These are phyloP conservation scores for Tenrec ecaudatus DNA, from an alignment of 2,113 vertebrate genomes.

Conservation along the genomic window DNA sequence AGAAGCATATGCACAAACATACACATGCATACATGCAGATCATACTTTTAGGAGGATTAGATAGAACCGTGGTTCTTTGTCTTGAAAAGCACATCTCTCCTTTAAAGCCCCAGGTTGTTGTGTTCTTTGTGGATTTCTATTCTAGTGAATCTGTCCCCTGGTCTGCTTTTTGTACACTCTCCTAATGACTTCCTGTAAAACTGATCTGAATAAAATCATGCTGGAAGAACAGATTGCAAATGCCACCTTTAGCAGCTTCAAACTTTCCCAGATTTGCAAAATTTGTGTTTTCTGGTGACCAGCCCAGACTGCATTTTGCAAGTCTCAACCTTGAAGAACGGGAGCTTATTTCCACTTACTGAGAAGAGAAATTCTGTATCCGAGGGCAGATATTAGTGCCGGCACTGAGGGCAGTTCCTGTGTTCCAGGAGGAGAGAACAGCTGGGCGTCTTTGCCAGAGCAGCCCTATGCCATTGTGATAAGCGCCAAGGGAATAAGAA, in stretches of 20 bases:
- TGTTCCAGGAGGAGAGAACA: constrained; percentile 11
- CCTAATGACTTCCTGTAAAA: constrained; percentile 39
- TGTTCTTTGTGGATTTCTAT: constrained; percentile 29
- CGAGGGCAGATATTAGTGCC: constrained; percentile 15
- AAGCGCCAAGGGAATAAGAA: neutral
- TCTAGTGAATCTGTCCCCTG: neutral
- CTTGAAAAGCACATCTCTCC: constrained; percentile 60
- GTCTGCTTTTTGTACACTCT: constrained; percentile 56
- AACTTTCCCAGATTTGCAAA: constrained; percentile 65
- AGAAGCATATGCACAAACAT: no score
- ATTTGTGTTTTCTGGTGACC: constrained; percentile 68
- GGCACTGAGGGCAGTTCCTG: neutral
- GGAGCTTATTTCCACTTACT: constrained; percentile 53
- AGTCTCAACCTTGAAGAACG: constrained; percentile 43
- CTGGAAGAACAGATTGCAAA: constrained; percentile 69
- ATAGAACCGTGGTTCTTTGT: neutral
- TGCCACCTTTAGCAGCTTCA: constrained; percentile 65
- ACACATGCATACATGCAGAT: no score
- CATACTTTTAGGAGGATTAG: neutral
- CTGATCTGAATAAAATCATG: constrained; percentile 63
- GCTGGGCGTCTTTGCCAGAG: neutral
- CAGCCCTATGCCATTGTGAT: neutral
- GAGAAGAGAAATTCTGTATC: constrained; percentile 39
- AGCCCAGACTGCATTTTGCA: constrained; percentile 64
- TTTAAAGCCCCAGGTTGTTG: neutral